A percentile compares a stretch with the other conserved stretches of the same genome.
Conservation (phyloP, 1,140 invertebrate species). For the Physella acuta region DNA sequence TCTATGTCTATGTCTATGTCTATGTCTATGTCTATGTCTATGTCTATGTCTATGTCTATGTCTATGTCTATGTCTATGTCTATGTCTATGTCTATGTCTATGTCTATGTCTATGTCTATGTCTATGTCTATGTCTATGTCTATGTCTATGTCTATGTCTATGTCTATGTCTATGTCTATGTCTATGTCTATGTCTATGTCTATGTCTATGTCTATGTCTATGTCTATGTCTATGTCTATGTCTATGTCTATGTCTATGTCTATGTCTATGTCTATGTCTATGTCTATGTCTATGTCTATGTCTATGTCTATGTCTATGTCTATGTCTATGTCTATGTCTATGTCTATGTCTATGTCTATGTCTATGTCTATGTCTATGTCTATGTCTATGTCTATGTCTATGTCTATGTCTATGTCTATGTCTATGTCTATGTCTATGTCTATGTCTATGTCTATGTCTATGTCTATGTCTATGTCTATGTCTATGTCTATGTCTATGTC, state of each 20-base stretch:
- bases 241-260: background rate
- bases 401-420: background rate
- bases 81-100: background rate
- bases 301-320: background rate
- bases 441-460: background rate
- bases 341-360: background rate
- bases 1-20: background rate
- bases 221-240: background rate
- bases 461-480: background rate
- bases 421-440: background rate
- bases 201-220: background rate
- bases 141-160: background rate
- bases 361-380: background rate
- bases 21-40: background rate
- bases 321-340: background rate
- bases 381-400: background rate
- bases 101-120: background rate
- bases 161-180: background rate
- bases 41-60: background rate
- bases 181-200: background rate
- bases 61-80: background rate
- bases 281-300: background rate
- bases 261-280: background rate
- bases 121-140: background rate
- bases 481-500: background rate